Evolutionary conservation across 2,113 vertebrate species (phyloP).

Genomic region (Bagarius yarrelli): DNA sequence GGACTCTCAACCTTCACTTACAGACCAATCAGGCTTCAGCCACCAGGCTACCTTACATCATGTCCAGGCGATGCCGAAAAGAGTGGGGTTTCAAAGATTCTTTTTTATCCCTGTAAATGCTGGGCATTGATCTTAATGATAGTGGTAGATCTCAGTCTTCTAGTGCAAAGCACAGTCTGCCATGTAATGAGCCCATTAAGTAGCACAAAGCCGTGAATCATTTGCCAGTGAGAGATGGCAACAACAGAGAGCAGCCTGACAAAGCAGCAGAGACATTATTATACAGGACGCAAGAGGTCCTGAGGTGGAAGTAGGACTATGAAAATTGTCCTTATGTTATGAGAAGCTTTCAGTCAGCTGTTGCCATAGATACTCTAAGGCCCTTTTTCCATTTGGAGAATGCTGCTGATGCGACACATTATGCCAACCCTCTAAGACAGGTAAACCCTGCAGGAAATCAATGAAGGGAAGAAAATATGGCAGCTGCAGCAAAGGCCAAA

Average conservation of each 20-base stretch:
- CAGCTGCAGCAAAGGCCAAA: not conserved
- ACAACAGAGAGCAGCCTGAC: constrained; percentile 43
- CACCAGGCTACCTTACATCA: constrained; percentile 38
- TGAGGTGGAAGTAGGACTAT: constrained; percentile 34
- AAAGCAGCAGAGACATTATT: constrained; percentile 39
- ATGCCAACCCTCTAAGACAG: constrained; percentile 37
- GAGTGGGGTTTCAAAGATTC: constrained; percentile 33
- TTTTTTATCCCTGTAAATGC: constrained; percentile 45
- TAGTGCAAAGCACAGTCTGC: constrained; percentile 45
- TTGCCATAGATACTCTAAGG: constrained; percentile 56
- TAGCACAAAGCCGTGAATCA: constrained; percentile 37
- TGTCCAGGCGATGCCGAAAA: constrained; percentile 10
- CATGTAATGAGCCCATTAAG: constrained; percentile 51
- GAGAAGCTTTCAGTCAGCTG: constrained; percentile 39
- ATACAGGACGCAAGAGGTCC: constrained; percentile 38
- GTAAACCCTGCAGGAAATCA: constrained; percentile 44
- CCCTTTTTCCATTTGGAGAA: constrained; percentile 43
- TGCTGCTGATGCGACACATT: constrained; percentile 41
- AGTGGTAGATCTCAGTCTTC: constrained; percentile 46
- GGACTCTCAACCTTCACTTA: constrained; percentile 46
- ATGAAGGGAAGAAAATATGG: constrained; percentile 22
- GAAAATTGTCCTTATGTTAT: constrained; percentile 49
- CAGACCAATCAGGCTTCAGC: constrained; percentile 42
- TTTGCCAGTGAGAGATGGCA: constrained; percentile 36
- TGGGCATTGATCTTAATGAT: constrained; percentile 54